phyloP scores from a whole-genome alignment of 2,888 invertebrate genomes.

The Xestia xanthographa region DNA sequence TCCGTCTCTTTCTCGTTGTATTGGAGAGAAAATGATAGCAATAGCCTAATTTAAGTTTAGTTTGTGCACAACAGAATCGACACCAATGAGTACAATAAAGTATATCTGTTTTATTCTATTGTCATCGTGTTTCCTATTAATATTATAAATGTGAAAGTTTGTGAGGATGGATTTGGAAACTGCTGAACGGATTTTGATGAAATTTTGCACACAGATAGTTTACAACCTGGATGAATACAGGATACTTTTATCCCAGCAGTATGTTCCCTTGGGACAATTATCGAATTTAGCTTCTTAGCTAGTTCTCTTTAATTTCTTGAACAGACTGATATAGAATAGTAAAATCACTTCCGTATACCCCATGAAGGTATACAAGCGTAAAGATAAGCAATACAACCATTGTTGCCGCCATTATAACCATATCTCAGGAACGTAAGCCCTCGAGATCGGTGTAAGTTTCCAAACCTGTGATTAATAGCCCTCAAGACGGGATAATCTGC shows the following conservation, averaged over 20 bases:
- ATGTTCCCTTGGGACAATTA: too few relatives aligned
- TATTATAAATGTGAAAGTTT: too few relatives aligned
- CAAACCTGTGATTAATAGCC: conserved; percentile 79
- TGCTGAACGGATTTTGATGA: too few relatives aligned
- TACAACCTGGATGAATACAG: too few relatives aligned
- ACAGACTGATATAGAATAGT: background rate
- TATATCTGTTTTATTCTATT: background rate
- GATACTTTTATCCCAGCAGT: too few relatives aligned
- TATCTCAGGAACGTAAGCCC: conserved; percentile 53
- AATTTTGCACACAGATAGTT: too few relatives aligned
- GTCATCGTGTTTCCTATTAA: background rate
- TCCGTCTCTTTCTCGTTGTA: too few relatives aligned
- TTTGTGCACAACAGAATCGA: too few relatives aligned
- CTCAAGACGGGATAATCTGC: conserved; percentile 73
- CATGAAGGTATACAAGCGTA: conserved; percentile 1
- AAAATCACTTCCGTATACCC: conserved; percentile 6
- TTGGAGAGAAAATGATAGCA: too few relatives aligned
- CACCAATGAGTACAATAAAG: background rate
- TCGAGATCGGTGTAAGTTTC: conserved; percentile 73
- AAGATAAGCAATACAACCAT: conserved; percentile 39
- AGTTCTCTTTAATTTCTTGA: background rate
- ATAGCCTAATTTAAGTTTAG: too few relatives aligned
- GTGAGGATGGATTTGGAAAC: too few relatives aligned
- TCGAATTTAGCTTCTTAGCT: too few relatives aligned
- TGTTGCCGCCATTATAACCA: conserved; percentile 26